Conservation (phyloP, 2,797 vertebrate species). For the Rhinatrema bivittatum region DNA sequence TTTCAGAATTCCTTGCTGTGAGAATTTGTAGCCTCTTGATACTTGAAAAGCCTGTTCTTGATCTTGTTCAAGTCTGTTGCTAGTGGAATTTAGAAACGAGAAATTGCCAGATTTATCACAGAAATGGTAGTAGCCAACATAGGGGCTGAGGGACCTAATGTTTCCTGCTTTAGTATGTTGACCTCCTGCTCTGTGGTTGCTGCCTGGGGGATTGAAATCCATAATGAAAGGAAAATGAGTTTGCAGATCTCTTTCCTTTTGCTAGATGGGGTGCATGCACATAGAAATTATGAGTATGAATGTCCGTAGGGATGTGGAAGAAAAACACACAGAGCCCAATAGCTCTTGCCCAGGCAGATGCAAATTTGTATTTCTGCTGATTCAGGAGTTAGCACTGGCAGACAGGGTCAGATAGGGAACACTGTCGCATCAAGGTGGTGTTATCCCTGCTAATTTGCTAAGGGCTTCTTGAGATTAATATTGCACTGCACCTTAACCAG, state of each 20-base stretch:
- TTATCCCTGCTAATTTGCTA: no score
- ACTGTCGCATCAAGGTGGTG: no score
- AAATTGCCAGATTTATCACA: constrained; percentile 20
- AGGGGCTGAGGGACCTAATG: constrained; percentile 1
- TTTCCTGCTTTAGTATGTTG: constrained; percentile 5
- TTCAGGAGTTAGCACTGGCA: not conserved
- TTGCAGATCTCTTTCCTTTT: constrained; percentile 7
- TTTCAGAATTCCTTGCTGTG: constrained; percentile 19
- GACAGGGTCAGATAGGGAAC: no score
- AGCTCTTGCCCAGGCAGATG: no score
- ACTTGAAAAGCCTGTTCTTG: constrained; percentile 24
- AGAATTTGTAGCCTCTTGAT: constrained; percentile 18
- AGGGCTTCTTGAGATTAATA: no score
- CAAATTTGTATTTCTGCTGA: no score
- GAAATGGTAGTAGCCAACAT: constrained; percentile 15
- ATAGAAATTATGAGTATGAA: constrained; percentile 8
- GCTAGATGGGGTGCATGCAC: not conserved
- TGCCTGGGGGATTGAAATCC: constrained; percentile 13
- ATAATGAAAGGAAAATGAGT: constrained; percentile 13
- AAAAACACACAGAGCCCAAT: constrained; percentile 3
- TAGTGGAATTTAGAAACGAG: no score
- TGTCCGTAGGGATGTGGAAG: constrained; percentile 1
- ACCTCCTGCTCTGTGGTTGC: constrained; percentile 9
- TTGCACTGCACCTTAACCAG: no score
- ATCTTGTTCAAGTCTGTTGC: constrained; percentile 17